phyloP scores from a whole-genome alignment of 2,888 invertebrate genomes.

The Tethea ocularis region DNA sequence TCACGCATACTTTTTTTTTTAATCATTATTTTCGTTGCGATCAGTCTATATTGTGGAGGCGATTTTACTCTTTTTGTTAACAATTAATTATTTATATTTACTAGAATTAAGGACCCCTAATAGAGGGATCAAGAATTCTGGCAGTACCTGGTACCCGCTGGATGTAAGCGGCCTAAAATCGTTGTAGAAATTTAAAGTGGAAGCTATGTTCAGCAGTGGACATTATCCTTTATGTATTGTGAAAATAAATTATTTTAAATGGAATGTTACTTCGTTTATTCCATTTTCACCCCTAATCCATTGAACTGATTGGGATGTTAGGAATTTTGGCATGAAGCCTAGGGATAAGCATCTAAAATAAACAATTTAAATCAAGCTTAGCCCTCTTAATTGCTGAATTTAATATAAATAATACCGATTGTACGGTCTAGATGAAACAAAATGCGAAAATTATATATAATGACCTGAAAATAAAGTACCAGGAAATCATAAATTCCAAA shows the following conservation, averaged over 20 bases:
- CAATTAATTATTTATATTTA: too few species aligned
- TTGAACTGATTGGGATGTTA: neutral
- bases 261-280: neutral
- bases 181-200: too few species aligned
- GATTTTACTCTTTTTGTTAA: too few species aligned
- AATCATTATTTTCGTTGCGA: too few species aligned
- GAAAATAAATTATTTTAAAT: neutral
- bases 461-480: neutral
- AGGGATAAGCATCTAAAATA: neutral
- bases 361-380: neutral
- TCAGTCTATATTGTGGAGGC: too few species aligned
- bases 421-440: neutral
- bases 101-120: too few species aligned
- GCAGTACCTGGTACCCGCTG: too few species aligned
- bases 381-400: neutral
- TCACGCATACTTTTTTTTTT: too few species aligned
- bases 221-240: too few species aligned
- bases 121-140: too few species aligned
- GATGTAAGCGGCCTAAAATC: too few species aligned
- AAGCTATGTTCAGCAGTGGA: too few species aligned
- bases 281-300: neutral
- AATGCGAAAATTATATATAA: neutral
- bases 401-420: neutral
- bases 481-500: neutral
- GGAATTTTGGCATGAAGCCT: conserved; percentile 2